These are phyloP conservation scores for Latrodectus elegans DNA, from an alignment of 2,888 invertebrate genomes.

Conservation along the genomic window DNA sequence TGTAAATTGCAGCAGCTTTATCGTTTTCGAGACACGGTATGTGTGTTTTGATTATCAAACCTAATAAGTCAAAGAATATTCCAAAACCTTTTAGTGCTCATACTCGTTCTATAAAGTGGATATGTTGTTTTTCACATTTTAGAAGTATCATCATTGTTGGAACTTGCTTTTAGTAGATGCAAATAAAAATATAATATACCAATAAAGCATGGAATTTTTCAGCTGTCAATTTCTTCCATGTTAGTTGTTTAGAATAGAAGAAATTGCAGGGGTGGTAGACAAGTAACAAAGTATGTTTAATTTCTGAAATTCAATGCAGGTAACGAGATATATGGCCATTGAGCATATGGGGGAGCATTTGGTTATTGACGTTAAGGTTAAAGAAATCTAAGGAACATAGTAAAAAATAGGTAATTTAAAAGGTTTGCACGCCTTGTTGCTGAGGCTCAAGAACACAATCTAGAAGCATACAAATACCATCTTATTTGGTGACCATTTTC, in stretches of 20 bases:
- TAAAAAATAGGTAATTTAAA: no score
- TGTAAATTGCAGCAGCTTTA: no score
- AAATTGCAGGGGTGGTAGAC: no score
- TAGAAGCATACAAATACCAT: no score
- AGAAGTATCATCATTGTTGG: neutral
- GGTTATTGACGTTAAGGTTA: neutral
- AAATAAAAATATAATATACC: neutral
- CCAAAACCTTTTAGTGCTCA: no score
- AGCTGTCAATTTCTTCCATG: neutral
- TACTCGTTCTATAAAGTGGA: no score
- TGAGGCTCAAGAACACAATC: no score
- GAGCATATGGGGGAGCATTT: neutral
- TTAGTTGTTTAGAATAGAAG: neutral
- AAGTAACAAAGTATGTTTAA: neutral
- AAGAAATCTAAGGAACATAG: neutral
- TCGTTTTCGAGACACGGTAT: neutral
- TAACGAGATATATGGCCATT: neutral
- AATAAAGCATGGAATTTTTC: constrained; percentile 11
- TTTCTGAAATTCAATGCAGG: neutral
- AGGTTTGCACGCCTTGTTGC: no score
- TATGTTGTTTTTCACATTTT: no score
- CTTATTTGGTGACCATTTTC: no score
- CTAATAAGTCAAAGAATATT: no score
- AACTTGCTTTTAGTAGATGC: constrained; percentile 4
- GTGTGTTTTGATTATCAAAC: no score